These are phyloP conservation scores for Homarus americanus DNA, from an alignment of 1,140 invertebrate species.

Conservation along the genomic window DNA sequence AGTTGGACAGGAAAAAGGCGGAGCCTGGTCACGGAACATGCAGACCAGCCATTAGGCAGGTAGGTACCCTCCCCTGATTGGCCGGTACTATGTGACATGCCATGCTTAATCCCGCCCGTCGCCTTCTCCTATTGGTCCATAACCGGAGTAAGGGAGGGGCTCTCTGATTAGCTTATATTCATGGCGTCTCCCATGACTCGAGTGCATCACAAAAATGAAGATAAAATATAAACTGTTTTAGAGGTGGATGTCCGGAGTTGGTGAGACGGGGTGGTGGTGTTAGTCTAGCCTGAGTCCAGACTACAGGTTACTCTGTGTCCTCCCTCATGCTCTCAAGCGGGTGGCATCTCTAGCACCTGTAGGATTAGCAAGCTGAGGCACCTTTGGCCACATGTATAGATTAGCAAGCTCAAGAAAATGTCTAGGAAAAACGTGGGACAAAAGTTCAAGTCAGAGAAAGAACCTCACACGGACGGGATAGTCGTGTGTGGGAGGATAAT, in stretches of 20 bases:
- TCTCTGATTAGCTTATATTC: not conserved
- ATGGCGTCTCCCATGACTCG: conserved; percentile 9
- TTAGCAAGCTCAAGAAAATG: not conserved
- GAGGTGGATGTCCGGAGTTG: not conserved
- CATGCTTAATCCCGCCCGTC: not conserved
- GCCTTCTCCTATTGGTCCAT: not conserved
- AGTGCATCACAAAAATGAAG: not conserved
- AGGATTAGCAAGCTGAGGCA: not conserved
- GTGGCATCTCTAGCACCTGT: not conserved
- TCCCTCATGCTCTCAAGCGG: not conserved
- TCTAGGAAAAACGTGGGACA: not conserved
- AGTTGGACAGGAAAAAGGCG: not conserved
- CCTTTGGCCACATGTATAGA: not conserved
- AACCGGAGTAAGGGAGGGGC: not conserved
- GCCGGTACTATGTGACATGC: not conserved
- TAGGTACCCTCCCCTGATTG: not conserved
- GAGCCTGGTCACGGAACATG: not conserved
- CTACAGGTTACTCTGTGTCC: not conserved
- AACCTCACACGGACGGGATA: not conserved
- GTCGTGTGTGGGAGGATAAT: not conserved
- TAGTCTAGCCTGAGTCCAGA: conserved; percentile 6
- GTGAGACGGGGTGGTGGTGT: not conserved
- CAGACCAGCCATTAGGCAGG: not conserved
- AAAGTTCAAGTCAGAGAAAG: not conserved
- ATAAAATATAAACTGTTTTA: not conserved